Base-by-base conservation (phyloP, 2,113 vertebrate genomes). In the Nerophis lumbriciformis region DNA sequence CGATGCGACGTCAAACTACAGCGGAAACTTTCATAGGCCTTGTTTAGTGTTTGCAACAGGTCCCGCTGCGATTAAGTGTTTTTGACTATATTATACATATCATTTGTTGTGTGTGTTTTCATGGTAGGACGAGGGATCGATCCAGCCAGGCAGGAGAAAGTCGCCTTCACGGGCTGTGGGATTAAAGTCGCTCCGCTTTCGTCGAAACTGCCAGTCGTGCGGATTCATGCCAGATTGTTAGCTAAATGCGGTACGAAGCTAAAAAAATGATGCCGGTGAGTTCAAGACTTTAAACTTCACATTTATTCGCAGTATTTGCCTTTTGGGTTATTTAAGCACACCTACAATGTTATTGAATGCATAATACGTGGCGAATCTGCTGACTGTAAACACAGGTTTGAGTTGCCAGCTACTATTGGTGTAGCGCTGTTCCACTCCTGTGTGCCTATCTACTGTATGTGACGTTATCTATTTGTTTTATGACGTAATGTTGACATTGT, bases 241-340 rank as follows among this genome's bases (percentile, higher is more conserved):
- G 71, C 82, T 90, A 89, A 88, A 94, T 95, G 94, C 91, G 93
- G 81, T 93, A 93, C 92, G 92, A 92, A 79, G 90, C 92, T 87
- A 95, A 92, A 45, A 45, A 45, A 70, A 96, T 96, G 95, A 95
- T 97, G 95, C 95, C 95, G 93, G 95, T 97, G 77, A 95, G 95
- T 85, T 65, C 13, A 6, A 11, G 19, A 52, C 71, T 4, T 12
- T 44, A 19, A 8, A 9, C n/a, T 42, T 44, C 5, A 57, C 49
- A 70, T 74, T n/a, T 65, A 39, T 74, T 66, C 62, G 8, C 2
- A 3, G 13, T n/a, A 7, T 38, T 9, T 8, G 48, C 35, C 38
- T 28, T 39, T 0, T 19, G 38, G 2, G 15, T 28, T 49, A 8
- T 8, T 61, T 1, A 21, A 21, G 1, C 5, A 6, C 6, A 28